These are phyloP conservation scores for Eubasilissa regina DNA, from an alignment of 1,140 invertebrate species.

Conservation along the genomic window DNA sequence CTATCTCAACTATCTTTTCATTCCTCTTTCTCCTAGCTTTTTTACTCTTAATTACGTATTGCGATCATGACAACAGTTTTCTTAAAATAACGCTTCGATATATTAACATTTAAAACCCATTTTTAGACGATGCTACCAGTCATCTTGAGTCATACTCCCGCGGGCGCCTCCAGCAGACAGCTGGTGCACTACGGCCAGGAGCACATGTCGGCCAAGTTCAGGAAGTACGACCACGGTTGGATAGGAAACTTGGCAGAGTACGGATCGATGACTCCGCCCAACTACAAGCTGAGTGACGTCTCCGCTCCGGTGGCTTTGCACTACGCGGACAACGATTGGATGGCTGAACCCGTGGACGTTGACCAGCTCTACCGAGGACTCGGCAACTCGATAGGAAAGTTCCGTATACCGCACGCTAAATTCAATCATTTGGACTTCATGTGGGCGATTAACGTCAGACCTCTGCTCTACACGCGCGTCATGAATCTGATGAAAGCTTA, in stretches of 20 bases:
- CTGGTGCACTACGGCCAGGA: constrained; percentile 85
- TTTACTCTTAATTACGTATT: no score
- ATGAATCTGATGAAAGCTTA: constrained; percentile 72
- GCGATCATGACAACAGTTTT: no score
- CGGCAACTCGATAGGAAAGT: constrained; percentile 73
- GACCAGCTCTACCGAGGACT: constrained; percentile 68
- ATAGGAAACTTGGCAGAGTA: constrained; percentile 72
- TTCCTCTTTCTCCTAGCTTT: no score
- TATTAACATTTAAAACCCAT: no score
- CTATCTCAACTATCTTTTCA: no score
- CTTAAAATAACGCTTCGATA: no score
- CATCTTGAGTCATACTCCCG: constrained; percentile 86
- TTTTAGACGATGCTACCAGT: constrained; percentile 81
- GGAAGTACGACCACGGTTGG: constrained; percentile 78
- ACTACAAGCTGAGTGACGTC: constrained; percentile 73
- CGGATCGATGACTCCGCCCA: constrained; percentile 69
- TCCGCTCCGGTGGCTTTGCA: constrained; percentile 78
- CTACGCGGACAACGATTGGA: constrained; percentile 81
- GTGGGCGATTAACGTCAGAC: constrained; percentile 76
- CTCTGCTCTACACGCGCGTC: constrained; percentile 75
- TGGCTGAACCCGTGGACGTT: constrained; percentile 71
- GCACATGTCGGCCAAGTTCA: constrained; percentile 75
- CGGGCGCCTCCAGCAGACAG: constrained; percentile 86
- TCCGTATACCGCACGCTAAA: constrained; percentile 70
- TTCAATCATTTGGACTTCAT: constrained; percentile 81